phyloP scores from a whole-genome alignment of 1,140 invertebrate species.

The Rhynchophorus ferrugineus region DNA sequence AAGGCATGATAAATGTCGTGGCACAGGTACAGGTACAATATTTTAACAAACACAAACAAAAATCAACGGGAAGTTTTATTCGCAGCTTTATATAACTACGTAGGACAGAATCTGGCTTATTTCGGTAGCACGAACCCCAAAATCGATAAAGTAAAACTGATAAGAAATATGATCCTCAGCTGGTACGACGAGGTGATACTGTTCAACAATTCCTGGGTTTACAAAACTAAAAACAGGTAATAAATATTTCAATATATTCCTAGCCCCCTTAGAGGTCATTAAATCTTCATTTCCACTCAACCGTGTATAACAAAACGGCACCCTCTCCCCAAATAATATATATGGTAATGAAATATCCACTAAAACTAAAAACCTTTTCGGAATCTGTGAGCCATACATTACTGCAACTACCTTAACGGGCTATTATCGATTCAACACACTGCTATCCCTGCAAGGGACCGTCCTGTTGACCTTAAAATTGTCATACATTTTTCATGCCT shows the following conservation, averaged over 20 bases:
- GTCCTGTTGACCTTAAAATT: no score
- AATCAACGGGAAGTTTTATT: not conserved
- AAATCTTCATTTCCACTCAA: no score
- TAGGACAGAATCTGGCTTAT: slow-evolving; percentile 34
- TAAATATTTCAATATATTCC: no score
- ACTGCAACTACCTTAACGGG: no score
- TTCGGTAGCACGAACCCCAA: slow-evolving; percentile 27
- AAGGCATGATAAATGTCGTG: slow-evolving; percentile 30
- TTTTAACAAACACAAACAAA: not conserved
- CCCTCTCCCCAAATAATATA: no score
- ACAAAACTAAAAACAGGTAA: slow-evolving; percentile 29
- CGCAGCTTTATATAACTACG: slow-evolving; percentile 28
- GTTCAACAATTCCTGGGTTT: slow-evolving; percentile 32
- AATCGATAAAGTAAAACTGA: slow-evolving; percentile 23
- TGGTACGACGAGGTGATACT: slow-evolving; percentile 35
- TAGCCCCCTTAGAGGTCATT: no score
- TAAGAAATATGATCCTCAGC: slow-evolving; percentile 25
- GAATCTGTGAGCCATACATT: no score
- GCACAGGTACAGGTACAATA: slow-evolving; percentile 27
- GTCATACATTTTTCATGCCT: not conserved
- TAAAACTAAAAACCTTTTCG: no score
- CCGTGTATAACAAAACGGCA: no score
- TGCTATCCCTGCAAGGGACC: no score
- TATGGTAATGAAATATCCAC: no score
- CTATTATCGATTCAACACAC: no score